Base-by-base conservation (phyloP, 2,797 vertebrate genomes). In the Calcarius lapponicus region DNA sequence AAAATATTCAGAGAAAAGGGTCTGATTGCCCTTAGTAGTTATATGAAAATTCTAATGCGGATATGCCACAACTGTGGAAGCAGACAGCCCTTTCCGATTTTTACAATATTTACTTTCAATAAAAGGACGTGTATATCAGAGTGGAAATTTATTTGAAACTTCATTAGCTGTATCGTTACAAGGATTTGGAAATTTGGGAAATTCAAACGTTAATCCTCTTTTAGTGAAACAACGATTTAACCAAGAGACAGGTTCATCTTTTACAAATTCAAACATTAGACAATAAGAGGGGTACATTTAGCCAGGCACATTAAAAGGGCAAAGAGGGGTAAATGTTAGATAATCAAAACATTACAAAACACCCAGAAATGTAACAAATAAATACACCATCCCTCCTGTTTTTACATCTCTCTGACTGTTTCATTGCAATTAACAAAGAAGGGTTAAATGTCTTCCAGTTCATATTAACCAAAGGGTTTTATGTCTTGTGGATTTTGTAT, bases 1-100 rank as follows among this genome's bases (percentile, higher is more conserved):
- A 99, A 99, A 99, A 99, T 99, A 99, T 99, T 99, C 99, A 99
- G 98, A 98, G 98, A 99, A 99, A 98, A 98, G 98, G 98, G 98
- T 98, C 98, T 99, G 98, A 99, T 99, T 99, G 98, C 98, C 98
- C 98, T 99, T 99, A 98, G 98, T 98, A 98, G 97, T 98, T 99
- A 98, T 98, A 99, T 98, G 98, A 99, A 99, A 98, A 99, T 99
- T 98, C 98, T 98, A 99, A 99, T 98, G 98, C 96, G 97, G 96
- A 95, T 97, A 97, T 97, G 98, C 97, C 94, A 95, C 90, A 97
- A 98, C 94, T 97, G 97, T 97, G 96, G 97, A 97, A 97, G 86
- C 81, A 97, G 93, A 94, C 65, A 97, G 83, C 88, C 47, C 74
- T 96, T 95, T 95, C 92, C 1, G 65, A 96, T 97, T 93, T 97